A percentile compares a stretch with the other conserved stretches of the same genome.
Evolutionary conservation across 2,888 invertebrate genomes (phyloP).

Genomic region (Entomobrya proxima): DNA sequence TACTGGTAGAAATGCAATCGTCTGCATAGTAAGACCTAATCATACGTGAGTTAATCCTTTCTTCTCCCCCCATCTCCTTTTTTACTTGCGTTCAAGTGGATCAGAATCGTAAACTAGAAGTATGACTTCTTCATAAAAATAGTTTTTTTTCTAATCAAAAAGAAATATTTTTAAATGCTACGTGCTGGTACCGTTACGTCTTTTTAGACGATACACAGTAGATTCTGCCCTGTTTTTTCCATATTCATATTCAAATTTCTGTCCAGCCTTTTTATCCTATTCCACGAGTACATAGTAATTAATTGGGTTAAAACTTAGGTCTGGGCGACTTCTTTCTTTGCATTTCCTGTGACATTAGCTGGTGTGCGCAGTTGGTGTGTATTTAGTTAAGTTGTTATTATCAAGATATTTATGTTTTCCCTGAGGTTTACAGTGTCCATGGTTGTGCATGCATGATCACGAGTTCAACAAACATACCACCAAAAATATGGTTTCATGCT

Average conservation of each 20-base stretch:
- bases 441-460: no score
- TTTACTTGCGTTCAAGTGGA: neutral
- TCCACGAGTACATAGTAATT: neutral
- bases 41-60: constrained; percentile 13
- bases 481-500: no score
- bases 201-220: no score
- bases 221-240: neutral
- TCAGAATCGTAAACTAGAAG: constrained; percentile 39
- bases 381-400: no score
- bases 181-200: no score
- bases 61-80: neutral
- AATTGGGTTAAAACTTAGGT: constrained; percentile 13
- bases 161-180: constrained; percentile 3
- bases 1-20: neutral
- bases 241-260: neutral
- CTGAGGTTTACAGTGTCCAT: neutral
- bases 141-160: constrained; percentile 6
- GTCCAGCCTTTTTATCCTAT: neutral
- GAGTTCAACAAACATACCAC: no score
- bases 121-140: neutral
- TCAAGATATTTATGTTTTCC: neutral
- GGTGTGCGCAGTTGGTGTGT: neutral
- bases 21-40: neutral
- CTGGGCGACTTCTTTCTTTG: neutral
- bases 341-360: constrained; percentile 14